These are phyloP conservation scores for Myrmophylax atrothorax DNA, from an alignment of 2,113 vertebrate genomes.

Conservation along the genomic window DNA sequence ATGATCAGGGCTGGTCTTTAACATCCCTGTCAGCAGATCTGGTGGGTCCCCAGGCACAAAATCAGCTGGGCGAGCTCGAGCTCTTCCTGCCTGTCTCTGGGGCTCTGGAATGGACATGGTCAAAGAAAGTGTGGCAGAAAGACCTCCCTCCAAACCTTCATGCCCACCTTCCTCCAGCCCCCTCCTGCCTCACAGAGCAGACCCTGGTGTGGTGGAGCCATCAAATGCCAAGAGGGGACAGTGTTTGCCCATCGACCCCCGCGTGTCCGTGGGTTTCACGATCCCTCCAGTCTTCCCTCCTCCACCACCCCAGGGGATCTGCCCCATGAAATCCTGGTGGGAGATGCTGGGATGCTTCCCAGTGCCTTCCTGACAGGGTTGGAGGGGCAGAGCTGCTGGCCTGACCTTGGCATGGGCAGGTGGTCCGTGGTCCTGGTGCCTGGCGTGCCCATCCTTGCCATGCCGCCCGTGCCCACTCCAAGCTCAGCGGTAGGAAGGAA, in stretches of 20 bases:
- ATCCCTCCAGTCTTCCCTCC: background rate
- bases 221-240: fast-evolving
- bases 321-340: fast-evolving
- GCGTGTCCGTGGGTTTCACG: fast-evolving
- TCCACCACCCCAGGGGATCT: background rate
- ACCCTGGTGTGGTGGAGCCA: fast-evolving
- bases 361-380: fast-evolving
- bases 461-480: fast-evolving
- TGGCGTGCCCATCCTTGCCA: background rate
- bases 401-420: background rate
- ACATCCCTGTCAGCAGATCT: background rate
- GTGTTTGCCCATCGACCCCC: fast-evolving
- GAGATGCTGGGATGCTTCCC: background rate
- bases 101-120: background rate
- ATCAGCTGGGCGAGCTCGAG: fast-evolving
- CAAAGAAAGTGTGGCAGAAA: background rate
- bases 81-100: background rate
- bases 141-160: background rate
- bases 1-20: background rate
- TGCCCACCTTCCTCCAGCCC: background rate
- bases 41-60: background rate
- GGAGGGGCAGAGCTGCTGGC: background rate
- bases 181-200: too few relatives aligned
- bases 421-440: background rate
- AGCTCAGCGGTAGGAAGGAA: background rate